These are phyloP conservation scores for Phyllotreta cruciferae DNA, from an alignment of 2,888 invertebrate species.

Conservation along the genomic window DNA sequence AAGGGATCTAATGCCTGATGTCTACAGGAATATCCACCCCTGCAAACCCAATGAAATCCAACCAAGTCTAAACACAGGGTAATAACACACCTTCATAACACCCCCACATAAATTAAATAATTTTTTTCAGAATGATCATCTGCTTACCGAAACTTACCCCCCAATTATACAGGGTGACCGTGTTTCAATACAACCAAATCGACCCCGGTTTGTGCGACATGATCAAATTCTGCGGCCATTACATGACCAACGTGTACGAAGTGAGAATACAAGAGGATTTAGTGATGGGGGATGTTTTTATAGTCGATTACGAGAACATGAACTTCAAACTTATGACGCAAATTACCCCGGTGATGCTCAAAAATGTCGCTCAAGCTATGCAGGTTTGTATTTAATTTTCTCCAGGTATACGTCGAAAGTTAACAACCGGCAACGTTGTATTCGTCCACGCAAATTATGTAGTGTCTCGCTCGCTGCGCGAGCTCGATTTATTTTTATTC, in stretches of 20 bases:
- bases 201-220: neutral
- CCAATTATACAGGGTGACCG: conserved; percentile 6
- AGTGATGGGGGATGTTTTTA: conserved; percentile 16
- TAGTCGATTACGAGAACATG: conserved; percentile 11
- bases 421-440: neutral
- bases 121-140: neutral
- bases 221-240: neutral
- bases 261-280: conserved; percentile 25
- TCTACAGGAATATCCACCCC: conserved; percentile 1
- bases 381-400: conserved; percentile 6
- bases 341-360: conserved; percentile 3
- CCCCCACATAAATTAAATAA: conserved; percentile 1
- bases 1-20: conserved; percentile 21
- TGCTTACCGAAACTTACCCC: conserved; percentile 23
- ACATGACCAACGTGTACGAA: conserved; percentile 4
- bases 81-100: neutral
- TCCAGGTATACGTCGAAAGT: neutral
- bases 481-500: conserved; percentile 8
- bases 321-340: neutral
- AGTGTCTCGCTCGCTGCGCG: too few relatives aligned
- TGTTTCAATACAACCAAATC: neutral
- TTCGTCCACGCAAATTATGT: neutral
- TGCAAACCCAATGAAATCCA: too few relatives aligned
- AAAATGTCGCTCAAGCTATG: conserved; percentile 3
- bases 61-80: neutral